Evolutionary conservation across 2,797 vertebrate genomes (phyloP), one percentile per base, ranked within the genome.

Genomic region (Manis crassicaudata): DNA sequence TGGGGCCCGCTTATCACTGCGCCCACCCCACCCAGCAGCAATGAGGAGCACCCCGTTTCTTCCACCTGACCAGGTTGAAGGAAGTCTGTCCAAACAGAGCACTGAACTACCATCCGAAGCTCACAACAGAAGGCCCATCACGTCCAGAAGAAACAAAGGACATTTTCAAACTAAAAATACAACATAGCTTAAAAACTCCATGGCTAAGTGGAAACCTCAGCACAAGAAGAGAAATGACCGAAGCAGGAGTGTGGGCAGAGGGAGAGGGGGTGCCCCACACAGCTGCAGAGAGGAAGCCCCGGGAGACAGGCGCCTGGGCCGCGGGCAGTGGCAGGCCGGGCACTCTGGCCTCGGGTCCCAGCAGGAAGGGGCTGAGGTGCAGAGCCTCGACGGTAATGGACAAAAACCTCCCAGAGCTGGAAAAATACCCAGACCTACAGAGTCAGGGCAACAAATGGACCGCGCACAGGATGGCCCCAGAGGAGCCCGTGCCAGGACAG

Each of bases 401-500:
- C 43, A 43, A 62, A 70, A 72, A 40, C 20, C 4, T 37, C 35
- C 63, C 43, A 37, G 7, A 23, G 50, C 2, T 32, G 27, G 43
- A 67, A 43, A 80, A 46, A 54, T n/a, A 54, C 73, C 1, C 1
- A 40, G 27, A 10, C 54, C 27, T 56, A 14, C 43, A 29, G 65
- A 54, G 14, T 88, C 84, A 7, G 21, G 56, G 27, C 40, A 21
- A 40, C 0, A 16, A 16, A 14, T 21, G 10, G 13, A 2, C 35
- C 13, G 35, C 65, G 40, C 23, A 40, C 54, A n/a, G n/a, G 25
- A 67, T 40, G 21, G 21, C 17, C 43, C 43, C 43, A 1, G 4
- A 43, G 83, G 32, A 7, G n/a, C n/a, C 2, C 4, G 12, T 0
- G 2, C 75, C 0, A 0, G 5, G 32, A 52, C 7, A 3, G 46